phyloP scores from a whole-genome alignment of 2,113 vertebrate genomes.

The Leucosticte australis region DNA sequence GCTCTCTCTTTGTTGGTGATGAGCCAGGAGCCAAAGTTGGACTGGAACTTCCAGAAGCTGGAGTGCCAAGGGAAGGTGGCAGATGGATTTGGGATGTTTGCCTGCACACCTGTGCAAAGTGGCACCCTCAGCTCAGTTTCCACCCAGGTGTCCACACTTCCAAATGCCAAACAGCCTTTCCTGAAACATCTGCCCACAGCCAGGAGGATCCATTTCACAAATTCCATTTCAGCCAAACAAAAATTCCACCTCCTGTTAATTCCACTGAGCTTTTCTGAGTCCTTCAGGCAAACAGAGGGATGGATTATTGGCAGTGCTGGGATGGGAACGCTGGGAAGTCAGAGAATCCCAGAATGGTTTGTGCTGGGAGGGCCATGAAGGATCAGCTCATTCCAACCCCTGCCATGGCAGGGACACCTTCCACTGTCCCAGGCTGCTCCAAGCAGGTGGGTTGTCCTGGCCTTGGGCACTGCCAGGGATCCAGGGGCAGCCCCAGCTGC shows the following conservation, averaged over 20 bases:
- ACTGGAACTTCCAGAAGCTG: neutral
- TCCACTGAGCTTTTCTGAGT: neutral
- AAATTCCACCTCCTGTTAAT: neutral
- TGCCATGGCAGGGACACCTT: neutral
- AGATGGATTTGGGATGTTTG: neutral
- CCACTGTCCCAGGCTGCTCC: neutral
- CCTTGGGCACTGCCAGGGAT: neutral
- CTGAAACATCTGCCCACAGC: neutral
- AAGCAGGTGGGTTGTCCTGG: neutral
- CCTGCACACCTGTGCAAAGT: neutral
- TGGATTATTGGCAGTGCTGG: neutral
- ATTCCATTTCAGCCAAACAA: neutral
- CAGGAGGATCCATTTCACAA: neutral
- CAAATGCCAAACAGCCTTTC: neutral
- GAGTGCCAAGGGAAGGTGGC: neutral
- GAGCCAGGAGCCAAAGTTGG: neutral
- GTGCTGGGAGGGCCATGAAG: neutral
- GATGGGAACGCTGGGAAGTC: neutral
- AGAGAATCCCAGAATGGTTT: neutral
- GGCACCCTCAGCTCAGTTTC: neutral
- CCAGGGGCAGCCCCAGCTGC: neutral
- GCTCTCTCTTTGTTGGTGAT: neutral
- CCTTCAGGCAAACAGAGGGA: neutral
- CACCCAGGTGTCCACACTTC: neutral
- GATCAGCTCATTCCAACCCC: too few species aligned